Percentiles rank a stretch among this genome's conserved stretches.
Evolutionary conservation across 2,113 vertebrate species (phyloP).

Genomic region (Lepus americanus): DNA sequence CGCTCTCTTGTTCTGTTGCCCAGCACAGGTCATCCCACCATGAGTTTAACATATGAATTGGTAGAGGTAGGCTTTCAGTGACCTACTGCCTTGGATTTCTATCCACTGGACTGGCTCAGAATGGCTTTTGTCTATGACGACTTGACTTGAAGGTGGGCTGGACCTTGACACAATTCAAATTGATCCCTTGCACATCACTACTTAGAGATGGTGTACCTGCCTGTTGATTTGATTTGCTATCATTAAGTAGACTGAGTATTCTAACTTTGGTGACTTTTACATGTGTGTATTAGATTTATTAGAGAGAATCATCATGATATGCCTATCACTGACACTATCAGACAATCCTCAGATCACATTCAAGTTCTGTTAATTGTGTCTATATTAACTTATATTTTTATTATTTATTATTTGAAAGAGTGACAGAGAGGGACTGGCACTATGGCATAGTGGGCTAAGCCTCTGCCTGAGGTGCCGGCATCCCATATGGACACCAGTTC

Average conservation of each 20-base stretch:
- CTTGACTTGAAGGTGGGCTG: background rate
- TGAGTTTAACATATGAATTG: background rate
- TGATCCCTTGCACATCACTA: fast-evolving
- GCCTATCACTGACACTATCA: too few relatives aligned
- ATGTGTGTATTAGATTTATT: background rate
- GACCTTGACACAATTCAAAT: background rate
- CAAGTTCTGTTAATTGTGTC: too few relatives aligned
- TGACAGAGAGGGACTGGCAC: too few relatives aligned
- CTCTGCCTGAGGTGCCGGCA: too few relatives aligned
- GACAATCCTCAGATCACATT: too few relatives aligned
- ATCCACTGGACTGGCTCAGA: background rate
- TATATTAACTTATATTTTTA: too few relatives aligned
- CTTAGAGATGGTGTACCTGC: background rate
- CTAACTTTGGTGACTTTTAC: background rate
- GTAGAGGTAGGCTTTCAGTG: background rate
- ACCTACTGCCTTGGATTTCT: background rate
- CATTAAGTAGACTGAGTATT: background rate
- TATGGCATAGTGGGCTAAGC: too few relatives aligned
- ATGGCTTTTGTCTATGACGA: background rate
- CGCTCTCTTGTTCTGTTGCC: background rate
- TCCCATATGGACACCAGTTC: too few relatives aligned
- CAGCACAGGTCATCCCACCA: background rate
- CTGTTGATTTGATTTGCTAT: background rate
- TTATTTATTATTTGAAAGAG: too few relatives aligned
- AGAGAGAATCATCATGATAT: background rate